Evolutionary conservation across 2,113 vertebrate genomes (phyloP).

Genomic region (Poeciliopsis prolifica): DNA sequence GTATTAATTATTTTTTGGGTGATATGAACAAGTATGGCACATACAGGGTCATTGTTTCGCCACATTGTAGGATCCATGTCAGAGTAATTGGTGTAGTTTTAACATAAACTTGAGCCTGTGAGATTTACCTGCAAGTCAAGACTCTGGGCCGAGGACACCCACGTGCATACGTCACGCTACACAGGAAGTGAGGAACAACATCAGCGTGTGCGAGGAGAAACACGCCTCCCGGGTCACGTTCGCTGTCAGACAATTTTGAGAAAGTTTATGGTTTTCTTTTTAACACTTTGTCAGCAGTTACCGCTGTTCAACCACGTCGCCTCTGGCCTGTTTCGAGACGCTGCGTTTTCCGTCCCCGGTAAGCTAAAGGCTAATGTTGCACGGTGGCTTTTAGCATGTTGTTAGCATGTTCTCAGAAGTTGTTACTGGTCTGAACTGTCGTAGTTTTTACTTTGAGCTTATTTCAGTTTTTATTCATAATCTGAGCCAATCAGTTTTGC

Average conservation of each 20-base stretch:
- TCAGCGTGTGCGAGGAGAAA: not conserved
- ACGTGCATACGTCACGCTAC: accelerated
- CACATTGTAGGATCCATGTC: not conserved
- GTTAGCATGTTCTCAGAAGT: not conserved
- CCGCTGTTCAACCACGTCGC: not conserved
- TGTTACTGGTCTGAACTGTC: not conserved
- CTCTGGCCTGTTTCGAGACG: not conserved
- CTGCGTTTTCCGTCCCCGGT: not conserved
- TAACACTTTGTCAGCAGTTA: not conserved
- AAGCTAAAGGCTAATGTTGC: slow-evolving; percentile 3
- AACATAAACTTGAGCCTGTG: not conserved
- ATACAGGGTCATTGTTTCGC: not conserved
- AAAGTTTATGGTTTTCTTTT: not conserved
- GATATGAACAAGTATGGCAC: not conserved
- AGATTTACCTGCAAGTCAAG: slow-evolving; percentile 7
- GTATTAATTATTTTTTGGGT: not conserved
- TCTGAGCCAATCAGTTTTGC: slow-evolving; percentile 16
- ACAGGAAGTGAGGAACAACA: slow-evolving; percentile 39
- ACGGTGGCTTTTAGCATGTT: not conserved
- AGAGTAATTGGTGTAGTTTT: not conserved
- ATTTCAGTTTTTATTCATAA: not conserved
- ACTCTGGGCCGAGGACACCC: accelerated
- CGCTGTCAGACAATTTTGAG: not conserved
- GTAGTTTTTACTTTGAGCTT: not conserved
- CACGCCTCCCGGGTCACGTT: slow-evolving; percentile 11